These are phyloP conservation scores for Dichetophora obliterata DNA, from an alignment of 2,888 invertebrate species.

Conservation along the genomic window DNA sequence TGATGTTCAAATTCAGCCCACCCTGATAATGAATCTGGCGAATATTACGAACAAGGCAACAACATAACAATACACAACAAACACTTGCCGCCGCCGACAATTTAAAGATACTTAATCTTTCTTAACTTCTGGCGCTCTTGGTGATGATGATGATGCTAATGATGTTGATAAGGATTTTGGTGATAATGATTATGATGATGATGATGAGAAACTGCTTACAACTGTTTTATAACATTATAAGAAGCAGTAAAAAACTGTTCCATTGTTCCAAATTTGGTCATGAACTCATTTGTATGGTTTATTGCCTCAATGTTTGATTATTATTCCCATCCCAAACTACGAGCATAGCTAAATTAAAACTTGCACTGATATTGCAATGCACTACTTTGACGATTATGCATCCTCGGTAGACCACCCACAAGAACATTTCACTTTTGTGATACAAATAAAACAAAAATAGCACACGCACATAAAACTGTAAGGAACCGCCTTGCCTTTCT, in stretches of 20 bases:
- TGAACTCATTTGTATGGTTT: too few species aligned
- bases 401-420: slow-evolving; percentile 32
- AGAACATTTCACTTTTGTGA: slow-evolving; percentile 36
- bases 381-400: not conserved
- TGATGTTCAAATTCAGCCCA: slow-evolving; percentile 10
- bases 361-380: too few species aligned
- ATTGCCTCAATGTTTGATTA: too few species aligned
- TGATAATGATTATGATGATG: too few species aligned
- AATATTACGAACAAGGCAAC: not conserved
- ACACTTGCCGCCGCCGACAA: slow-evolving; percentile 15
- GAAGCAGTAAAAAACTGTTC: too few species aligned
- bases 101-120: not conserved
- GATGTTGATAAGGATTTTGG: not conserved
- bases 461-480: not conserved
- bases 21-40: slow-evolving; percentile 15
- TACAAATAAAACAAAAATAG: not conserved
- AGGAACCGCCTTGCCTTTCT: slow-evolving; percentile 12
- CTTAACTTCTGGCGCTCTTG: not conserved
- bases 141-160: not conserved
- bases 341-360: too few species aligned
- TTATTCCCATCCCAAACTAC: too few species aligned
- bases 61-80: not conserved
- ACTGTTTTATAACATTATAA: too few species aligned
- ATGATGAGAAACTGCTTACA: too few species aligned
- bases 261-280: too few species aligned